Percentiles rank a stretch among this genome's conserved stretches.
Evolutionary conservation across 2,113 vertebrate genomes (phyloP).

Genomic region (Notothenia coriiceps): DNA sequence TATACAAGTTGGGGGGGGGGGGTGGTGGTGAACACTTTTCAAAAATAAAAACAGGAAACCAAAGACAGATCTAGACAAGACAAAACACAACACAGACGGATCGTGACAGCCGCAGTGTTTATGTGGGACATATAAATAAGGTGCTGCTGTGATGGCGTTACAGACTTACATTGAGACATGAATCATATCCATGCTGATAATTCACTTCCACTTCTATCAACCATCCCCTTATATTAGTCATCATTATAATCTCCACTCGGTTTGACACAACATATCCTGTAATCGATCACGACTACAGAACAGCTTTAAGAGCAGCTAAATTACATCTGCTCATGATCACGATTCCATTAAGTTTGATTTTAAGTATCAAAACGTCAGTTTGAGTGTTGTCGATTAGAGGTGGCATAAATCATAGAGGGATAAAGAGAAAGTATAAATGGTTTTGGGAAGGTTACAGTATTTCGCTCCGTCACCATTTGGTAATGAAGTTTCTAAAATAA

Average conservation of each 20-base stretch:
- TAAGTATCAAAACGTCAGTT: neutral
- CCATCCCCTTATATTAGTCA: slow-evolving; percentile 41
- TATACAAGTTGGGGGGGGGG: too few relatives aligned
- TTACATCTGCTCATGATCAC: slow-evolving; percentile 16
- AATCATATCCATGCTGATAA: slow-evolving; percentile 70
- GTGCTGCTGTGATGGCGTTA: slow-evolving; percentile 40
- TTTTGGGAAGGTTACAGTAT: neutral
- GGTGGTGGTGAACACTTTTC: too few relatives aligned
- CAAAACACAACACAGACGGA: too few relatives aligned
- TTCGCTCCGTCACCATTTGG: too few relatives aligned
- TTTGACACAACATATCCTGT: slow-evolving; percentile 5
- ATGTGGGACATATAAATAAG: slow-evolving; percentile 47
- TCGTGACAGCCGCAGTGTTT: slow-evolving; percentile 34
- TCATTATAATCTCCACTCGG: slow-evolving; percentile 47
- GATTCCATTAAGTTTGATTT: slow-evolving; percentile 5
- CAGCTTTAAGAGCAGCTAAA: slow-evolving; percentile 2
- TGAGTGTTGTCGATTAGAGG: neutral
- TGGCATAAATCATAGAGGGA: neutral
- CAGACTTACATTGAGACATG: slow-evolving; percentile 68
- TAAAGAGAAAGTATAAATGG: neutral
- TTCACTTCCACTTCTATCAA: slow-evolving; percentile 50
- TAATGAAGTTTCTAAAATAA: neutral
- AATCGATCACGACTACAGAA: neutral
- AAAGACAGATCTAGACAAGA: too few relatives aligned
- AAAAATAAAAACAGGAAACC: too few relatives aligned